A percentile compares a stretch with the other conserved stretches of the same genome.
Evolutionary conservation across 2,797 vertebrate genomes (phyloP).

Genomic region (Crypturellus tataupa): DNA sequence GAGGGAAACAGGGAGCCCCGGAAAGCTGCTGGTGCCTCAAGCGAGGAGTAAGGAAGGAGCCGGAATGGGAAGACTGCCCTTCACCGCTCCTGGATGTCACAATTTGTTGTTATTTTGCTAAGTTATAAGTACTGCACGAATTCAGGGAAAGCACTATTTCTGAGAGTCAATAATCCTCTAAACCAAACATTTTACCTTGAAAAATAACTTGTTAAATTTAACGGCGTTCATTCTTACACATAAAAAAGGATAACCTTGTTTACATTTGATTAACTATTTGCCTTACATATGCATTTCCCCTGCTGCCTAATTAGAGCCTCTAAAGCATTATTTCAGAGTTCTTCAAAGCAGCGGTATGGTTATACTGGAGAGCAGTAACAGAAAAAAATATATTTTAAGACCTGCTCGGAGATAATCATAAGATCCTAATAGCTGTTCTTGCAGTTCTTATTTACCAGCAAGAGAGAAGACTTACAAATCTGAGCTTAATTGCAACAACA

Average conservation of each 20-base stretch:
- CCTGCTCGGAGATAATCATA: background rate
- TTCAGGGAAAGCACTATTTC: background rate
- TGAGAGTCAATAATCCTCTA: background rate
- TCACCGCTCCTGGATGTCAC: accelerated
- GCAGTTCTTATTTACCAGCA: background rate
- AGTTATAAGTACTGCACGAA: background rate
- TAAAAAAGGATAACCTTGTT: background rate
- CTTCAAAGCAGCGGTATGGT: background rate
- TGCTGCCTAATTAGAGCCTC: background rate
- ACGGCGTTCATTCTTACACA: background rate
- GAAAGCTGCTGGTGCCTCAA: accelerated
- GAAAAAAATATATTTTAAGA: background rate
- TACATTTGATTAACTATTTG: background rate
- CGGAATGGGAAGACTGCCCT: background rate
- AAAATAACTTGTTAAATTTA: background rate
- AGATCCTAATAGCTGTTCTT: background rate
- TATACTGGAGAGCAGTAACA: background rate
- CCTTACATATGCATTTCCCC: background rate
- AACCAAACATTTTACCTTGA: background rate
- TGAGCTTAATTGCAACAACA: background rate
- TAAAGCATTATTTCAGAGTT: background rate
- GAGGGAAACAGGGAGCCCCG: background rate
- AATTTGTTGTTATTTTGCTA: background rate
- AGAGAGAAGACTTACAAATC: background rate
- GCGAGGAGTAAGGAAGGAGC: accelerated